Base-by-base conservation (phyloP, 2,113 vertebrate genomes). In the Helogale parvula region DNA sequence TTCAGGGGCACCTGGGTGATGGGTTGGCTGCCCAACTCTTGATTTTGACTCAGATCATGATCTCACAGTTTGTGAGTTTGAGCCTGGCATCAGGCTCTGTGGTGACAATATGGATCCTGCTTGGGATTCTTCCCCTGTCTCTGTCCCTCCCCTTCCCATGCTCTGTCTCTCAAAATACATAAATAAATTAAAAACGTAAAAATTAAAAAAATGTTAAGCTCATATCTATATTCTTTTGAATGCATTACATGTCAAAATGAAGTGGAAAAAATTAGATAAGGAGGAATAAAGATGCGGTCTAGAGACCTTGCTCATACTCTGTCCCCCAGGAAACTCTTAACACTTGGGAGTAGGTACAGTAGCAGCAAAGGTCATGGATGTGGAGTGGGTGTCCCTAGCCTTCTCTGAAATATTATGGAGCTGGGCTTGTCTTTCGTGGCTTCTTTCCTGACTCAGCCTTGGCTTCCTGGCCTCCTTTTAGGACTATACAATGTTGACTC, bases 321-420 rank as follows among this genome's bases (percentile, higher is more conserved):
- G 35, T 77, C n/a, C 27, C 54, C 7, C 14, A 54, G 68, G 21
- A 60, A 52, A 25, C 65, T 47, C 52, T 35, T n/a, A 29, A 35
- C 25, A 23, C 23, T 41, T 31, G 16, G n/a, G 82, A 60, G 7
- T 47, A 33, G 14, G n/a, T 4, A 7, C 7, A 71, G 90, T 1
- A 54, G 74, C 47, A 31, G 35, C 31, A 72, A 45, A 50, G 25
- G n/a, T 47, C 65, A 57, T 86, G 41, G 41, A 33, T 2, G 1
- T 19, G 14, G 19, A 0, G 2, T 0, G 1, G 17, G 45, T 27
- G 16, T 68, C 80, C 27, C 27, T 1, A 15, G 41, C 7, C 15
- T 80, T 50, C n/a, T 52, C 66, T 38, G n/a, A 21, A n/a, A 63
- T 71, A 45, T 47, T 11, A 3, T 31, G 5, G 52, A 86, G 19